Evolutionary conservation across 2,888 invertebrate species (phyloP).

Genomic region (Lepidonotus clava): DNA sequence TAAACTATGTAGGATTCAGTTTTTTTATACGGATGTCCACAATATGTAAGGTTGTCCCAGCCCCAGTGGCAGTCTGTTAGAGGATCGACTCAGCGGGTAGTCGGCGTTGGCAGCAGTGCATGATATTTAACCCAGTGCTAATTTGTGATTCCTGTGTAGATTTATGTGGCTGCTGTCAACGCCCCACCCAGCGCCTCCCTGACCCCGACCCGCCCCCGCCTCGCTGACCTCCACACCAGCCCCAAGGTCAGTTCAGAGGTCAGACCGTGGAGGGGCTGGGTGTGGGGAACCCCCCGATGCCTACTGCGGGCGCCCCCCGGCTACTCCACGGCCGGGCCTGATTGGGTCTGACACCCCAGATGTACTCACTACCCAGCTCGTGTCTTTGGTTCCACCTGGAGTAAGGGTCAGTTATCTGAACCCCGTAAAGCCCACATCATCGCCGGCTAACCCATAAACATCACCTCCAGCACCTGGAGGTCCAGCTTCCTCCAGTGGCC

Average conservation of each 20-base stretch:
- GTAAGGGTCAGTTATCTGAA: background rate
- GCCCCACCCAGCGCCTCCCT: background rate
- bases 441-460: background rate
- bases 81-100: too few species aligned
- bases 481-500: too few species aligned
- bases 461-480: too few species aligned
- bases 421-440: background rate
- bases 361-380: background rate
- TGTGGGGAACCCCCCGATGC: background rate
- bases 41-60: too few species aligned
- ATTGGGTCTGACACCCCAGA: constrained; percentile 23
- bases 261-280: background rate
- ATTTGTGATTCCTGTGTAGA: background rate
- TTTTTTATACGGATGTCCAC: too few species aligned
- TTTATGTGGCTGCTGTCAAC: constrained; percentile 2
- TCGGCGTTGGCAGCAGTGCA: background rate
- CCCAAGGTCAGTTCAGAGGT: background rate
- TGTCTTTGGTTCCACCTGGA: constrained; percentile 23
- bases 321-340: background rate
- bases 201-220: background rate
- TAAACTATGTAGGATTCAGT: too few species aligned
- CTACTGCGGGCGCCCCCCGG: background rate
- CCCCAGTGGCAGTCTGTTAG: too few species aligned
- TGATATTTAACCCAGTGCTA: constrained; percentile 2
- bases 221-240: constrained; percentile 2